phyloP scores from a whole-genome alignment of 2,888 invertebrate species.

The Nysson spinosus region DNA sequence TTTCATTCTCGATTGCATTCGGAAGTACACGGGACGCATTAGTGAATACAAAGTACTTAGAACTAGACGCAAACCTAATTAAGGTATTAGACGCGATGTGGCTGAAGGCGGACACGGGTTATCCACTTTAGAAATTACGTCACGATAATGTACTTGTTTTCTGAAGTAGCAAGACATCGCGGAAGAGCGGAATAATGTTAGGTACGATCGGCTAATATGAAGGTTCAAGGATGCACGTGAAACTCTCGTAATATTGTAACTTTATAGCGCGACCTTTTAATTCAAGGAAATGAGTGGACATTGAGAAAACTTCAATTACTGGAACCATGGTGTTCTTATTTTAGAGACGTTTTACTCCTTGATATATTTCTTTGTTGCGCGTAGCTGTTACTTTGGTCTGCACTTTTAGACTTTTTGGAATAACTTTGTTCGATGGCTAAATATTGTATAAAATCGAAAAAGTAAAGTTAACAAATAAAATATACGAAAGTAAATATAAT shows the following conservation, averaged over 20 bases:
- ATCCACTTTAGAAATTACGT: slow-evolving; percentile 61
- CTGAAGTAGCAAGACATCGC: slow-evolving; percentile 1
- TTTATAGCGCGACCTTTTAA: slow-evolving; percentile 4
- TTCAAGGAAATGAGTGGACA: background rate
- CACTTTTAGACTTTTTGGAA: too few species aligned
- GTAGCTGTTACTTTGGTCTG: too few species aligned
- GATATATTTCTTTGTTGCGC: too few species aligned
- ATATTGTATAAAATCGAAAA: too few species aligned
- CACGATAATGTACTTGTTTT: slow-evolving; percentile 24
- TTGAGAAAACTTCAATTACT: slow-evolving; percentile 4
- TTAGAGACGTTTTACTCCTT: background rate
- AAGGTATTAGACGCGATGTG: slow-evolving; percentile 38
- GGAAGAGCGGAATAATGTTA: background rate
- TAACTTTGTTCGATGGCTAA: too few species aligned
- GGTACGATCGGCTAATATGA: background rate
- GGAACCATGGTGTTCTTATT: background rate
- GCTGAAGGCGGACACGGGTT: slow-evolving; percentile 48
- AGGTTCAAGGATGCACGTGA: slow-evolving; percentile 28
- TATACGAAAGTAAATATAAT: too few species aligned
- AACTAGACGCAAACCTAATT: slow-evolving; percentile 39
- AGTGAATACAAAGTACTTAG: background rate
- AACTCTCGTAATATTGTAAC: slow-evolving; percentile 23
- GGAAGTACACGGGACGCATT: background rate
- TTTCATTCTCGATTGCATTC: too few species aligned
- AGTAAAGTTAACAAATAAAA: too few species aligned